phyloP scores from a whole-genome alignment of 2,888 invertebrate genomes.

The Oxyteleia sp. region DNA sequence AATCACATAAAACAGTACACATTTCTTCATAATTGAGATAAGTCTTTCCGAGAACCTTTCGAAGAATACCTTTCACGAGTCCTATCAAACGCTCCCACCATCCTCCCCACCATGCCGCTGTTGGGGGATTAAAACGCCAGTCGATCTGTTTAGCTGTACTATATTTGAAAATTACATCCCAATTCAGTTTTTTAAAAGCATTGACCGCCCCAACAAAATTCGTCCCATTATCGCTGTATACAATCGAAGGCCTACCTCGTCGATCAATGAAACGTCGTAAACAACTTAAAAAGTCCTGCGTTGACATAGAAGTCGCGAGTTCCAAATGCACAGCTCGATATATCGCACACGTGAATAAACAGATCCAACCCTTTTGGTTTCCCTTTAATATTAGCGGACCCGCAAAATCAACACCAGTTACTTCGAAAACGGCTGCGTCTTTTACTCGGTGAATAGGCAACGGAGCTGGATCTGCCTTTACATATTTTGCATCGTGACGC shows the following conservation, averaged over 20 bases:
- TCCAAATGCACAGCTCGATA: constrained; percentile 85
- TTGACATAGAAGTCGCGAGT: constrained; percentile 78
- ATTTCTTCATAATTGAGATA: constrained; percentile 79
- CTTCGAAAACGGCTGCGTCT: constrained; percentile 68
- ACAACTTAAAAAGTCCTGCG: constrained; percentile 77
- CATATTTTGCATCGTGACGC: constrained; percentile 70
- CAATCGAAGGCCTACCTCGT: constrained; percentile 76
- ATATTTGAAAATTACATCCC: constrained; percentile 72
- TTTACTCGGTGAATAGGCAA: constrained; percentile 78
- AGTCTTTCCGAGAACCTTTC: constrained; percentile 81
- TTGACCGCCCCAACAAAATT: constrained; percentile 84
- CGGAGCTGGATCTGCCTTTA: constrained; percentile 73
- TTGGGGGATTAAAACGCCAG: constrained; percentile 84
- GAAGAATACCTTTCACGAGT: constrained; percentile 83
- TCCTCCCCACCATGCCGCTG: constrained; percentile 87
- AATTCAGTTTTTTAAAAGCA: constrained; percentile 75
- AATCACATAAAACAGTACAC: constrained; percentile 79
- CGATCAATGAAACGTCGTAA: constrained; percentile 72
- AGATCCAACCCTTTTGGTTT: constrained; percentile 79
- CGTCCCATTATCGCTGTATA: constrained; percentile 85
- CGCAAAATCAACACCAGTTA: constrained; percentile 80
- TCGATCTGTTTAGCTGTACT: constrained; percentile 70
- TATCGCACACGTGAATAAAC: constrained; percentile 83
- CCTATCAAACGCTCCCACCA: constrained; percentile 86
- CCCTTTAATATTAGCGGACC: constrained; percentile 81